These are phyloP conservation scores for Chaetodon trifascialis DNA, from an alignment of 2,113 vertebrate genomes.

Conservation along the genomic window DNA sequence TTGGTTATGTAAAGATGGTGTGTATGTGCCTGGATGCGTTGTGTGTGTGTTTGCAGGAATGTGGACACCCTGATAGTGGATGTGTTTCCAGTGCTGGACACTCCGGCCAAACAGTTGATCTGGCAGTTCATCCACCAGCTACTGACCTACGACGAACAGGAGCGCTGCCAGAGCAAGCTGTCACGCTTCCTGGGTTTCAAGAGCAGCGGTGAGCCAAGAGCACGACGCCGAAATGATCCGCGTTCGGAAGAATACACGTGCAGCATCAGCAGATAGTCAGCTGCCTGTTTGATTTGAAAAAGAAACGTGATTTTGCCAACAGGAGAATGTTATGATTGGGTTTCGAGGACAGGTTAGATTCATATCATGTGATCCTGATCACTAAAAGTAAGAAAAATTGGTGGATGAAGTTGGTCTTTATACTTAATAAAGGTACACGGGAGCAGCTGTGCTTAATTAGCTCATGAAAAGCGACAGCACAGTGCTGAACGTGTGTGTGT, in stretches of 20 bases:
- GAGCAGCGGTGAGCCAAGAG: conserved; percentile 70
- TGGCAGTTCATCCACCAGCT: conserved; percentile 99
- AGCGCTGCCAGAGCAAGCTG: conserved; percentile 95
- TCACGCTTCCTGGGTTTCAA: conserved; percentile 96
- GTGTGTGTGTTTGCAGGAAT: conserved; percentile 61
- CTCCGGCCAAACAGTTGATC: conserved; percentile 96
- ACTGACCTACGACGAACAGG: conserved; percentile 97
- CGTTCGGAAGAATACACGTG: no score
- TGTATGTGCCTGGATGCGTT: neutral
- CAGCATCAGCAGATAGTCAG: neutral
- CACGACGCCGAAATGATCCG: neutral
- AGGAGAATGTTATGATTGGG: neutral
- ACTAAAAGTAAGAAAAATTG: neutral
- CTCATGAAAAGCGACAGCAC: neutral
- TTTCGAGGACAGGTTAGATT: neutral
- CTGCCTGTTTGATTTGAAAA: neutral
- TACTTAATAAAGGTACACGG: neutral
- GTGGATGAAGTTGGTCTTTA: neutral
- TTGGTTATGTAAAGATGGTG: conserved; percentile 15
- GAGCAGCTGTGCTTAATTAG: neutral
- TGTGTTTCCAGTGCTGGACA: conserved; percentile 94
- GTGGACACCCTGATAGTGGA: conserved; percentile 92
- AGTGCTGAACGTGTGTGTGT: neutral
- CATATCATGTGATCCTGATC: neutral
- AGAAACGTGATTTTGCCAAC: no score